Evolutionary conservation across 2,888 invertebrate species (phyloP).

Genomic region (Cryptophagus acutangulus): DNA sequence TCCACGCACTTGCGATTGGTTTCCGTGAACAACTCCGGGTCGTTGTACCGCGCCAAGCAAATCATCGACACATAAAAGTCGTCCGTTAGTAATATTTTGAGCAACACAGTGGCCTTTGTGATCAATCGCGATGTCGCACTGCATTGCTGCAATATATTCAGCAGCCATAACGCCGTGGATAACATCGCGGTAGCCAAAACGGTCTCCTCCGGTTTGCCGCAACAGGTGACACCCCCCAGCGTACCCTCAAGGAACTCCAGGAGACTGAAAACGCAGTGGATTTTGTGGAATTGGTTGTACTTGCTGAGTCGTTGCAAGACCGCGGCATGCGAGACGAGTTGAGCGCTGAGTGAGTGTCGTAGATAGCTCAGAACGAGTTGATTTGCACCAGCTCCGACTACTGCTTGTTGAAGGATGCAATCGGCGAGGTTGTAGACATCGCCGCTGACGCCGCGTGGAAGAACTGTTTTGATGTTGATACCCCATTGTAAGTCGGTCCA

Average conservation of each 20-base stretch:
- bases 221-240: conserved; percentile 57
- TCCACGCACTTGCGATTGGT: conserved; percentile 61
- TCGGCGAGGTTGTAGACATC: conserved; percentile 90
- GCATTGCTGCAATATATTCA: conserved; percentile 64
- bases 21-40: conserved; percentile 60
- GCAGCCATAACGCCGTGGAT: conserved; percentile 74
- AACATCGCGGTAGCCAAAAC: conserved; percentile 78
- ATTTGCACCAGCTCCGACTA: conserved; percentile 91
- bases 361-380: conserved; percentile 86
- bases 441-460: conserved; percentile 86
- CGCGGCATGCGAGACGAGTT: conserved; percentile 86
- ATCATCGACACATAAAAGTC: conserved; percentile 79
- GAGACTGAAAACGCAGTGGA: conserved; percentile 81
- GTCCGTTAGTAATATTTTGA: conserved; percentile 57
- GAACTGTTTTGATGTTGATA: conserved; percentile 87
- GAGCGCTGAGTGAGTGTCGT: conserved; percentile 85
- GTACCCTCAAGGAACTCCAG: conserved; percentile 78
- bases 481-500: conserved; percentile 97
- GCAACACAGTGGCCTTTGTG: conserved; percentile 59
- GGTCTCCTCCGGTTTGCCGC: conserved; percentile 84
- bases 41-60: conserved; percentile 76
- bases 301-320: conserved; percentile 83
- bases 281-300: conserved; percentile 75
- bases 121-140: conserved; percentile 49
- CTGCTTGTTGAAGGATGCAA: conserved; percentile 88